Evolutionary conservation across 2,113 vertebrate genomes (phyloP).

Genomic region (Poeciliopsis prolifica): DNA sequence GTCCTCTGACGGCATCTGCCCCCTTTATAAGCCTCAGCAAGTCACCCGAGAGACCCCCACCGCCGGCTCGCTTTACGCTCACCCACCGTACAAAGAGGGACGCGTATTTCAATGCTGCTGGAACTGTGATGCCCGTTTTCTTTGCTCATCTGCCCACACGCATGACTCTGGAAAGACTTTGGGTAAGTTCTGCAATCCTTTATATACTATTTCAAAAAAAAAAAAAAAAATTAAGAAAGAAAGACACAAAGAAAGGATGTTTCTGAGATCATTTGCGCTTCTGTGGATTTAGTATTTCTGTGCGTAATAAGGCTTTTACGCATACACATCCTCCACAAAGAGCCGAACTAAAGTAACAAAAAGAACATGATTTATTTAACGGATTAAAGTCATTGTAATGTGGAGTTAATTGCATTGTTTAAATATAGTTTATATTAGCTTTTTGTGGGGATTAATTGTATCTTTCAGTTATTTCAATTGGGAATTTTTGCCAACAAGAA

Average conservation of each 20-base stretch:
- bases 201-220: neutral
- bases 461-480: too few relatives aligned
- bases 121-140: neutral
- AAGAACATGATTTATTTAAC: too few relatives aligned
- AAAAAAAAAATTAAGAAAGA: neutral
- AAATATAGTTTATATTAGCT: too few relatives aligned
- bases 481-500: too few relatives aligned
- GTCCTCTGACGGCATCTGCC: slow-evolving; percentile 84
- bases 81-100: slow-evolving; percentile 12
- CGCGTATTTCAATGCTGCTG: slow-evolving; percentile 13
- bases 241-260: neutral
- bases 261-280: too few relatives aligned
- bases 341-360: too few relatives aligned
- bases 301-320: slow-evolving; percentile 56
- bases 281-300: neutral
- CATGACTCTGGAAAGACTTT: slow-evolving; percentile 55
- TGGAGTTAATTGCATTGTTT: too few relatives aligned
- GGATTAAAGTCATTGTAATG: too few relatives aligned
- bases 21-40: slow-evolving; percentile 82
- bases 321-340: neutral
- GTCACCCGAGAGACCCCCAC: slow-evolving; percentile 51
- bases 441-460: too few relatives aligned
- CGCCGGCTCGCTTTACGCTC: slow-evolving; percentile 22
- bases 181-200: slow-evolving; percentile 43
- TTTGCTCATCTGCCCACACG: slow-evolving; percentile 33